Evolutionary conservation across 2,797 vertebrate species (phyloP), one percentile per base, ranked within the genome.

Genomic region (Cossypha heuglini): DNA sequence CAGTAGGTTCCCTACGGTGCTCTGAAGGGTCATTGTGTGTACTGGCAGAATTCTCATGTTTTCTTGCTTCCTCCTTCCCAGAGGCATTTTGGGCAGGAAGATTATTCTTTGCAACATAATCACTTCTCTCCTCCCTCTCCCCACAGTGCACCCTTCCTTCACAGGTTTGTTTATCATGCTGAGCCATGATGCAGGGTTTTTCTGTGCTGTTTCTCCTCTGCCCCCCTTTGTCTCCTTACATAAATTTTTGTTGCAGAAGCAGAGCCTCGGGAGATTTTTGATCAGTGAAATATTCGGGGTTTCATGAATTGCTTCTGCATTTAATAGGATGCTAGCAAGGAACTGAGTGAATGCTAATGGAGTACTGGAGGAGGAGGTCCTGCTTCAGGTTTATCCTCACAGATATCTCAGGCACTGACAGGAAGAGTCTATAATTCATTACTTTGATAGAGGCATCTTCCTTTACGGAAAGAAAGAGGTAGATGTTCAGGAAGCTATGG

Each of bases 251-350:
- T 92, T 94, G 85, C 66, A 85, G 61, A 96, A 93, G 51, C 61
- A 86, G 66, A 82, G 16, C 67, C 76, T 90, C 57, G 5, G 64
- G 89, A 91, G 86, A 61, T 67, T 94, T 83, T 90, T 92, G 76
- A 74, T 88, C 91, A 94, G 68, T 81, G 57, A 88, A 95, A 81
- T 82, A 73, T 40, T 91, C 2, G 0, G 20, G 13, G 19, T 71
- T 96, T 94, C 85, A 64, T 85, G 45, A 85, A 92, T 93, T 91
- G 64, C 78, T 91, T 87, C 55, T 91, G 55, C 38, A 40, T 93
- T 95, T 95, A 94, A 76, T 69, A 85, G 42, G 51, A 84, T 14
- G 37, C 37, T 37, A 43, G 18, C 13, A 85, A 78, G 78, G 58
- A 91, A 83, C n/a, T 25, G 64, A 88, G 54, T 66, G 71, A 94